A percentile compares a stretch with the other conserved stretches of the same genome.
These are phyloP conservation scores for Solen grandis DNA, from an alignment of 1,140 invertebrate genomes.

Conservation along the genomic window DNA sequence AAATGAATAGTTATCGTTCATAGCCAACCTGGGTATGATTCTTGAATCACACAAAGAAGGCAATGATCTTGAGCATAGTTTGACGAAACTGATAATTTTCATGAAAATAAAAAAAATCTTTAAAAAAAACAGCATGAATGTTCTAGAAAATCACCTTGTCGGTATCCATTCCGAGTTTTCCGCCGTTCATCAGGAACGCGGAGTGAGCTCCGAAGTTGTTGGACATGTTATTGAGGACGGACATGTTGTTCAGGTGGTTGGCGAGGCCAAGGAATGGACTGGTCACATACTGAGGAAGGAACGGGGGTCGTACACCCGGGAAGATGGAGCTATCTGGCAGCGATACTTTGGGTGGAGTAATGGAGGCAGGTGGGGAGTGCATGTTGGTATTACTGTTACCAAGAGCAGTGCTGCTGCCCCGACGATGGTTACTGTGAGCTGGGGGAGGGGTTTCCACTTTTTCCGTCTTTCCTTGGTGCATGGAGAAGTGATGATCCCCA, in stretches of 20 bases:
- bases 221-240: conserved; percentile 65
- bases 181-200: conserved; percentile 68
- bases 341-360: conserved; percentile 47
- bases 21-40: too few species aligned
- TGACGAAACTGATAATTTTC: background rate
- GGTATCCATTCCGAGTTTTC: conserved; percentile 57
- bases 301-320: conserved; percentile 66
- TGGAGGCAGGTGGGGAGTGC: conserved; percentile 41
- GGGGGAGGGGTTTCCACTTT: conserved; percentile 68
- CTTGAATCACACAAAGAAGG: too few species aligned
- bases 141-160: conserved; percentile 77
- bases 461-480: conserved; percentile 52
- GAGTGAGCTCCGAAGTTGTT: conserved; percentile 43
- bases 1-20: too few species aligned
- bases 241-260: conserved; percentile 65
- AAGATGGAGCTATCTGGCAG: conserved; percentile 61
- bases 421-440: conserved; percentile 69
- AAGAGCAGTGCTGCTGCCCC: conserved; percentile 34
- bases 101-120: background rate
- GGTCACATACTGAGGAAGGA: conserved; percentile 75
- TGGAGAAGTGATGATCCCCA: conserved; percentile 40
- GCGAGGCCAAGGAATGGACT: conserved; percentile 71
- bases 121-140: background rate
- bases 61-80: too few species aligned
- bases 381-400: conserved; percentile 22